phyloP scores from a whole-genome alignment of 2,113 vertebrate species.

The Arenaria interpres region DNA sequence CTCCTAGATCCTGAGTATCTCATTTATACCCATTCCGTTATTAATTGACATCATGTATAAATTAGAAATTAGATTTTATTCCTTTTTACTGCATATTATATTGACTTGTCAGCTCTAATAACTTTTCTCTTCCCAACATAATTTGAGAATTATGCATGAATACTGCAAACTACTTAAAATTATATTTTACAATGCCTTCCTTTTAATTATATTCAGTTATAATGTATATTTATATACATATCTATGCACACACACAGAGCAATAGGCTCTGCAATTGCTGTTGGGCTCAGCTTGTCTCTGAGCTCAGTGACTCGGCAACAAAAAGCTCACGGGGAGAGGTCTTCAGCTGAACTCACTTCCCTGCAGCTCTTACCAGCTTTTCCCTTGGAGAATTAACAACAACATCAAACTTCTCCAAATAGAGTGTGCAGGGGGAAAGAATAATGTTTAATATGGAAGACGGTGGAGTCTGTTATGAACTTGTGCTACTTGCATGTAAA shows the following conservation, averaged over 20 bases:
- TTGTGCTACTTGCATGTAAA: background rate
- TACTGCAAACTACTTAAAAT: background rate
- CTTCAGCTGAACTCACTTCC: background rate
- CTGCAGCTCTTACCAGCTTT: background rate
- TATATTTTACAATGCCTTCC: background rate
- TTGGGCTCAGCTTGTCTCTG: background rate
- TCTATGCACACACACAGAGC: background rate
- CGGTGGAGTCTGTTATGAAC: background rate
- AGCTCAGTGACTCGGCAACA: background rate
- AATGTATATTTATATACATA: background rate
- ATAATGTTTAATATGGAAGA: background rate
- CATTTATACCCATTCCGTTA: background rate
- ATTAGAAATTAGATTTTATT: background rate
- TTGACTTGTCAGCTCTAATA: background rate
- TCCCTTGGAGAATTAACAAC: background rate
- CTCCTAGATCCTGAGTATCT: background rate
- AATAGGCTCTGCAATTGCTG: background rate
- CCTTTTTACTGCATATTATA: background rate
- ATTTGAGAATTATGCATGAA: background rate
- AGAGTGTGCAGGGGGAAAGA: background rate
- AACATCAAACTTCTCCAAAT: background rate
- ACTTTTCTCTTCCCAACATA: background rate
- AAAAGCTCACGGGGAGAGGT: background rate
- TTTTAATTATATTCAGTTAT: background rate
- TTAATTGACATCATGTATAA: background rate